Evolutionary conservation across 1,140 invertebrate species (phyloP), one percentile per base, ranked within the genome.

Genomic region (Gonatopus flavifemur): DNA sequence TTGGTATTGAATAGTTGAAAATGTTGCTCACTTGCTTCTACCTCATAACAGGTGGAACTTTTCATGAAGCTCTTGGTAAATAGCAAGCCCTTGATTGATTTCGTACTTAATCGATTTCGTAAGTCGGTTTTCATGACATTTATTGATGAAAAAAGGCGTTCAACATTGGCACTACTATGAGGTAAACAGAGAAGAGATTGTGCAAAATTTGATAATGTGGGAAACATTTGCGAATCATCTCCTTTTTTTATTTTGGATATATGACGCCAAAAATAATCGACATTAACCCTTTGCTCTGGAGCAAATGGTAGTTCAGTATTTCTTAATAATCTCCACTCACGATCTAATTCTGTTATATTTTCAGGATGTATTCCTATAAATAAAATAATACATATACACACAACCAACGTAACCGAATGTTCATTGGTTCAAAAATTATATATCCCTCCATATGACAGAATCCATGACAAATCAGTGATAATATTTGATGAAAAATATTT

Each of bases 81-180:
- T 16, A 42, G 13, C 16, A 30, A 12, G 4, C 40, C 28, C 30
- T 20, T 42, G n/a, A 42, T 16, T 10, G 28, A 9, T 5, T 19
- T 38, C 3, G 36, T 15, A 12, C 6, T 30, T 5, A 52, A 19
- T 39, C 38, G 45, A 20, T 52, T 52, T 20, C 50, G 42, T 31
- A 32, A 15, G 21, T 40, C 24, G 1, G 50, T 52, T 46, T 52
- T 52, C 3, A 52, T 40, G 3, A 50, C 8, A 19, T 50, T 41
- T 9, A 45, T 22, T 10, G 44, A 16, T 3, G 42, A 52, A 46
- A 52, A 52, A 18, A 46, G 18, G 21, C 50, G 4, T 40, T 52
- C 42, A 6, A 30, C 50, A 16, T 40, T 30, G 10, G 42, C 50
- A 41, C 42, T 52, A 13, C 42, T 45, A 19, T 52, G 37, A 10